These are phyloP conservation scores for Meloidogyne floridensis DNA, from an alignment of 1,140 invertebrate species.

Conservation along the genomic window DNA sequence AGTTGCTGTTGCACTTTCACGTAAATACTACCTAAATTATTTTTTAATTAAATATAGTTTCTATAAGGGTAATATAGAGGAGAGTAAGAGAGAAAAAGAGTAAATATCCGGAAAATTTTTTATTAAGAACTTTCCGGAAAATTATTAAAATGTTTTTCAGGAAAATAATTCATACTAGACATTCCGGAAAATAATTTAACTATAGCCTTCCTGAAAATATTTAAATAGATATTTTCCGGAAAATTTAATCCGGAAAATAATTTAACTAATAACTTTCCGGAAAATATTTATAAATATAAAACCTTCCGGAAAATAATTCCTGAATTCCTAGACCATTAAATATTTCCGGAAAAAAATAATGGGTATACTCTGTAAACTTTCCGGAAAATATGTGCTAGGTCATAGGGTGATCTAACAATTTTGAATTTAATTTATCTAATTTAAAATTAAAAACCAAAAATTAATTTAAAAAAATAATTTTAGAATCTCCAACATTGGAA, in stretches of 20 bases:
- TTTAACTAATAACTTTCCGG: not conserved
- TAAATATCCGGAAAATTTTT: not conserved
- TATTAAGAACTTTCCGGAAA: no score
- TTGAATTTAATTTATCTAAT: not conserved
- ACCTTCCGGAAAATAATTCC: no score
- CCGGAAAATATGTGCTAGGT: not conserved
- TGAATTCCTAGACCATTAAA: no score
- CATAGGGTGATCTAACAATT: no score
- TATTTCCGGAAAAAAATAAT: not conserved
- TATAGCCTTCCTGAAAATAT: no score
- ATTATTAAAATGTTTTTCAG: not conserved
- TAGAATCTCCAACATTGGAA: constrained; percentile 94
- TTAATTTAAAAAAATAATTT: constrained; percentile 59
- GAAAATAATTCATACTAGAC: no score
- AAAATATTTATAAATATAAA: not conserved
- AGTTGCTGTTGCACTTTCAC: constrained; percentile 88
- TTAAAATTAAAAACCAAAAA: not conserved
- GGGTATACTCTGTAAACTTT: not conserved
- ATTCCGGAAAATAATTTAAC: no score
- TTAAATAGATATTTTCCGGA: no score
- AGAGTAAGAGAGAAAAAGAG: not conserved
- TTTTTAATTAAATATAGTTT: not conserved
- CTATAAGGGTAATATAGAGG: no score
- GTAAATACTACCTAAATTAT: constrained; percentile 69
- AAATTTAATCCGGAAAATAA: not conserved